Evolutionary conservation across 2,888 invertebrate species (phyloP).

Genomic region (Orchesellides sinensis): DNA sequence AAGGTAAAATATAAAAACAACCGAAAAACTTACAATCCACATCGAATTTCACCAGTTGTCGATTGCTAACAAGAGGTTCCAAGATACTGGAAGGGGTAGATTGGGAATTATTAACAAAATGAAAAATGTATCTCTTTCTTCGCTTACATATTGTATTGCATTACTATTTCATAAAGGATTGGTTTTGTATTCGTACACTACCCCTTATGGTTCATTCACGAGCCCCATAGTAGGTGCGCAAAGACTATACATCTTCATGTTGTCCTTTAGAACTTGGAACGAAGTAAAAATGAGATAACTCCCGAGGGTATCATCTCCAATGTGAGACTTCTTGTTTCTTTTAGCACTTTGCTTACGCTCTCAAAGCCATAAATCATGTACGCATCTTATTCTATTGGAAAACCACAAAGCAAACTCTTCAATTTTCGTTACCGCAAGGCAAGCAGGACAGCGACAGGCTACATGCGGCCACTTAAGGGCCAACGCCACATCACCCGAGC

Average conservation of each 20-base stretch:
- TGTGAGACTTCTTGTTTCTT: not conserved
- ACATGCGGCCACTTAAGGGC: no score
- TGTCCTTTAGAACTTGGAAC: not conserved
- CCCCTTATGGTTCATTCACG: not conserved
- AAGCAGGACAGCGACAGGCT: no score
- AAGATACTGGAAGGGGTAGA: not conserved
- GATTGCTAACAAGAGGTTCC: not conserved
- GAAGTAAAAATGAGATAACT: constrained; percentile 49
- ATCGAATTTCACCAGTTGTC: not conserved
- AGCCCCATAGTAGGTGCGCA: not conserved
- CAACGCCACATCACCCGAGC: no score
- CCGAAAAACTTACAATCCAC: not conserved
- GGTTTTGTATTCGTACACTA: constrained; percentile 8
- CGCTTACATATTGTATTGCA: not conserved
- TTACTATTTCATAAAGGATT: not conserved
- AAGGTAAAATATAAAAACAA: constrained; percentile 1
- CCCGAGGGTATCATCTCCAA: constrained; percentile 46
- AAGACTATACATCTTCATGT: not conserved
- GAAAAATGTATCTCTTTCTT: not conserved
- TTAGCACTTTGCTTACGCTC: constrained; percentile 26
- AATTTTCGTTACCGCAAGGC: constrained; percentile 49
- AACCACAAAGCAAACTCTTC: no score
- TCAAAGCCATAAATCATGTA: constrained; percentile 56
- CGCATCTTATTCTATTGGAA: no score
- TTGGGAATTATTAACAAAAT: constrained; percentile 35